Base-by-base conservation (phyloP, 2,797 vertebrate species). In the Lagocephalus sceleratus region DNA sequence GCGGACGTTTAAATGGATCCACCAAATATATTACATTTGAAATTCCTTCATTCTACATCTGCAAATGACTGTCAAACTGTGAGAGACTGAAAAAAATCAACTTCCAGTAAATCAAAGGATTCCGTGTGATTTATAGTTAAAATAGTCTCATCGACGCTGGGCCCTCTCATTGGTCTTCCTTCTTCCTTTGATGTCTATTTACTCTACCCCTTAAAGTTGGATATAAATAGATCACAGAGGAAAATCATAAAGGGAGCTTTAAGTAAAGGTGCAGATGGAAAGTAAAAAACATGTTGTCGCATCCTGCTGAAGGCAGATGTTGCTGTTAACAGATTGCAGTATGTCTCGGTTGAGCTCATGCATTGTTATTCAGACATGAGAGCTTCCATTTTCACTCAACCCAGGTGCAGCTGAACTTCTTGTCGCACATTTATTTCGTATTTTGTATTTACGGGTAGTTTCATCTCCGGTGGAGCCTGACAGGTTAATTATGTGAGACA, bases 171-270 rank as follows among this genome's bases (percentile, higher is more conserved):
- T 60, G 48, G 49, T 62, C 64, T 46, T 59, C 39, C 11, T 29
- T 20, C 21, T 5, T 29, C 2, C 3, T 9, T 54, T 39, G 57
- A 41, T 60, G 17, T 52, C 51, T 51, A 23, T 64, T 52, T 51
- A 16, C 55, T 48, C 47, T 55, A 47, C 41, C 35, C 19, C 73
- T 71, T 73, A 68, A 79, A 75, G 72, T 59, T 38, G 57, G 60
- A 66, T 54, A 47, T 48, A 73, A 60, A 60, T 42, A 59, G 59
- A 75, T 71, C 60, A 65, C 64, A 66, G 62, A n/a, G 39, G 66
- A 57, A 0, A 8, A 3, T 16, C 51, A 55, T 22, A 42, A 63
- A 68, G 22, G 46, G 38, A 20, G 32, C 45, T 64, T 51, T 26
- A 32, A 32, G 10, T 44, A 47, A 53, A 51, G 25, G 54, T 26